Percentiles rank a stretch among this genome's conserved stretches.
Conservation (phyloP, 2,888 invertebrate genomes). For the Octonoba sinensis region DNA sequence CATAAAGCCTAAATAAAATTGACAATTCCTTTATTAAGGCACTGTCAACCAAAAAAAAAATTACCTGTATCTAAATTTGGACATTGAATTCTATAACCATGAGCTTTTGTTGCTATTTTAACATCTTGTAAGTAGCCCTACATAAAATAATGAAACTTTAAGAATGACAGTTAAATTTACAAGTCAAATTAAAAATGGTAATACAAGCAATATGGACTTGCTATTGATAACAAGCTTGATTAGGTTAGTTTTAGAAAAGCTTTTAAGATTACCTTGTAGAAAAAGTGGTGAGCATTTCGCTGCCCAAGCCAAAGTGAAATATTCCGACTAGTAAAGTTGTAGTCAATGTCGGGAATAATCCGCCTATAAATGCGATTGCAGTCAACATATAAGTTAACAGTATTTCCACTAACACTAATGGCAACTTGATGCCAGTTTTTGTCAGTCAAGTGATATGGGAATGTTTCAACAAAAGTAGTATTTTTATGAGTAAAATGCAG, state of each 20-base stretch:
- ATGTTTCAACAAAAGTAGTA: slow-evolving; percentile 83
- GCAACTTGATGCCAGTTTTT: slow-evolving; percentile 89
- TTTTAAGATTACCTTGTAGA: slow-evolving; percentile 81
- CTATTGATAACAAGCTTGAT: too few species aligned
- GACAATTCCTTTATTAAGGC: neutral
- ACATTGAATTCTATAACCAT: slow-evolving; percentile 88
- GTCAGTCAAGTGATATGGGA: slow-evolving; percentile 88
- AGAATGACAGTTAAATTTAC: too few species aligned
- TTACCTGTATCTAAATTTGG: slow-evolving; percentile 82
- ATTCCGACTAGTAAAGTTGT: slow-evolving; percentile 74
- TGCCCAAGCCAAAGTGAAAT: slow-evolving; percentile 88
- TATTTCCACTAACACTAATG: slow-evolving; percentile 84
- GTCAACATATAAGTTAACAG: slow-evolving; percentile 85
- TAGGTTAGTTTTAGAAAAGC: too few species aligned
- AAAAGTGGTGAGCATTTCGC: slow-evolving; percentile 85
- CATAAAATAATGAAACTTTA: neutral
- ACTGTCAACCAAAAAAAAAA: neutral
- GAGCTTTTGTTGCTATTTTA: slow-evolving; percentile 81
- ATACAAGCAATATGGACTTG: too few species aligned
- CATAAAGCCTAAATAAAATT: neutral
- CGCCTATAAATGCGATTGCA: slow-evolving; percentile 88
- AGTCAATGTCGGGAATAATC: slow-evolving; percentile 78
- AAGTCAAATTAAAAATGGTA: too few species aligned
- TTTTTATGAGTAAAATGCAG: slow-evolving; percentile 79
- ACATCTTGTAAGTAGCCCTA: slow-evolving; percentile 91